phyloP scores from a whole-genome alignment of 2,797 vertebrate species.

The Sebastiscus tertius region DNA sequence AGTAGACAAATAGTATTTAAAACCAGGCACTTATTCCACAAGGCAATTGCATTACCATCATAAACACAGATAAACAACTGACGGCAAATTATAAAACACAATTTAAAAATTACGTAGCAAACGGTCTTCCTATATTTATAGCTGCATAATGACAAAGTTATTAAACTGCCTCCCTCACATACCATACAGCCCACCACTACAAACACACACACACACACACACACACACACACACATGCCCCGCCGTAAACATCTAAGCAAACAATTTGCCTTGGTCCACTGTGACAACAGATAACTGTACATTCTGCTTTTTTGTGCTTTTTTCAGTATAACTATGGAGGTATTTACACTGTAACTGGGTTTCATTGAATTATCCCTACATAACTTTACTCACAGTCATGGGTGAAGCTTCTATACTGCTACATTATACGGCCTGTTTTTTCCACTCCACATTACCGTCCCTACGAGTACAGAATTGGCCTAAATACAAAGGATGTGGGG shows the following conservation, averaged over 20 bases:
- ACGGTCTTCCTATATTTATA: not conserved
- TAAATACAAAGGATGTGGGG: constrained; percentile 38
- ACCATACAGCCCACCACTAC: not conserved
- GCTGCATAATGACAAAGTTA: constrained; percentile 38
- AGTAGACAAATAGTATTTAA: constrained; percentile 26
- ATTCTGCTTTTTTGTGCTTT: constrained; percentile 24
- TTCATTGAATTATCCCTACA: constrained; percentile 1
- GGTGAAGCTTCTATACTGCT: constrained; percentile 35
- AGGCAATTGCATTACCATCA: constrained; percentile 48
- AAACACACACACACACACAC: not conserved
- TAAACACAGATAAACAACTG: constrained; percentile 33
- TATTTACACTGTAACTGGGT: constrained; percentile 40
- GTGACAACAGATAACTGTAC: constrained; percentile 6
- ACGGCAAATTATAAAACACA: constrained; percentile 15
- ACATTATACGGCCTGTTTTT: constrained; percentile 32
- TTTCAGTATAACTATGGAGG: constrained; percentile 18
- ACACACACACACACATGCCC: not conserved
- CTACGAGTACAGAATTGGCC: constrained; percentile 9
- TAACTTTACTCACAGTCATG: constrained; percentile 22
- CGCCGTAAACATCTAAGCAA: constrained; percentile 17
- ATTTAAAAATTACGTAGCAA: constrained; percentile 13
- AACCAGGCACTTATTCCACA: constrained; percentile 73
- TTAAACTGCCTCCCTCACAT: not conserved
- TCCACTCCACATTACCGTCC: constrained; percentile 10
- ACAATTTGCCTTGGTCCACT: constrained; percentile 7